Conservation (phyloP, 53 echinoderm and acorn worm species). For the Holothuria leucospilota region DNA sequence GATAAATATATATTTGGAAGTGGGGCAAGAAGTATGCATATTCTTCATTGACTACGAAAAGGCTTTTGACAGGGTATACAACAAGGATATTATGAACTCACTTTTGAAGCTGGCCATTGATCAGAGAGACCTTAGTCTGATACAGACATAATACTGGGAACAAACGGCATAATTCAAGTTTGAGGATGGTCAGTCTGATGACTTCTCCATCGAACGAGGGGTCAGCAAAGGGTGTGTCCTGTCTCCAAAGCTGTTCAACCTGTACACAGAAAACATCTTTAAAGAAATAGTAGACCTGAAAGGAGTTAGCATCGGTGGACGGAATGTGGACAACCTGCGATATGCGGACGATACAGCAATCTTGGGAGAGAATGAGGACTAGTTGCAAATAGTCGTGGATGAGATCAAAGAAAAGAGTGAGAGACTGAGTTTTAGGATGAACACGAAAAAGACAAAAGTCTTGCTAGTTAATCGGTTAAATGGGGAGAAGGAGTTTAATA, state of each 20-base stretch:
- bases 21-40: conserved; percentile 7
- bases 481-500: too few species aligned
- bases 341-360: too few species aligned
- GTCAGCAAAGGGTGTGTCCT: too few species aligned
- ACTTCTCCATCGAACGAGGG: too few species aligned
- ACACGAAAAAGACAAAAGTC: background rate
- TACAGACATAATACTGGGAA: too few species aligned
- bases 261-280: background rate
- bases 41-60: conserved; percentile 53
- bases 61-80: background rate
- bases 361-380: background rate
- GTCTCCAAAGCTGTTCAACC: too few species aligned
- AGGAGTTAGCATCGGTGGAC: too few species aligned
- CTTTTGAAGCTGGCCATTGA: too few species aligned
- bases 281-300: background rate
- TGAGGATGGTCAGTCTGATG: conserved; percentile 13
- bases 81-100: background rate
- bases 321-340: too few species aligned
- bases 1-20: conserved; percentile 33
- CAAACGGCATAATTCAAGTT: background rate
- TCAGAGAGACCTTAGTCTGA: too few species aligned
- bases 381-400: background rate
- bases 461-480: background rate
- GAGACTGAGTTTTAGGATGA: background rate
- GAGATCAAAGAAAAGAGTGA: background rate